Evolutionary conservation across 2,888 invertebrate genomes (phyloP), one percentile per base, ranked within the genome.

Genomic region (Pseudococcus longispinus): DNA sequence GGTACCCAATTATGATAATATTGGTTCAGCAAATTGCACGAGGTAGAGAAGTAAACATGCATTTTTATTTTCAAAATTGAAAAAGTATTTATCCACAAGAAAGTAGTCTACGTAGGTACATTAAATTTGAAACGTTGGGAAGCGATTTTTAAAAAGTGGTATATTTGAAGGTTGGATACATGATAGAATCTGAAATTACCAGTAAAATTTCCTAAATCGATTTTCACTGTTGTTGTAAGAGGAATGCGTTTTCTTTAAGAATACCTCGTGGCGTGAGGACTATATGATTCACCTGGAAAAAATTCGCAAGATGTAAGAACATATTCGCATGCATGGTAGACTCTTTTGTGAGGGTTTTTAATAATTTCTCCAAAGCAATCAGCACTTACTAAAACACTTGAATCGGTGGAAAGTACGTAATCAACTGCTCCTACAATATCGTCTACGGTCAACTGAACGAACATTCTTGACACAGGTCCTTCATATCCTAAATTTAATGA

Each of bases 401-500:
- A 44, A 23, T 60, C 65, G 0, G 85, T 70, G 5, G 42, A 70
- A 15, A 85, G 65, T 6, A 85, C n/a, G 26, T 85, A 85, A 20
- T 85, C 85, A 9, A 85, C 44, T 32, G 85, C 42, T 18, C 65
- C 85, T 20, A 65, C 65, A 6, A 85, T 42, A 65, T 85, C 85
- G 15, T 85, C 85, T 9, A 85, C 85, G 0, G 70, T 42, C 74
- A 85, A 23, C 13, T 32, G 37, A 2, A 70, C 85, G n/a, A 70
- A 70, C 2, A 60, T 8, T 26, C 42, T 70, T 26, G 32, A 70
- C 20, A 70, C 1, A 32, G 85, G 85, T 20, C 65, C 20, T 18
- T 85, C 85, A 18, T 26, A 13, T 23, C 18, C 18, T 9, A 42
- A n/a, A 42, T 60, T 37, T 11, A 85, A 70, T 4, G 85, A 85